A percentile compares a stretch with the other conserved stretches of the same genome.
phyloP scores from a whole-genome alignment of 2,888 invertebrate species.

The Desoria tigrina region DNA sequence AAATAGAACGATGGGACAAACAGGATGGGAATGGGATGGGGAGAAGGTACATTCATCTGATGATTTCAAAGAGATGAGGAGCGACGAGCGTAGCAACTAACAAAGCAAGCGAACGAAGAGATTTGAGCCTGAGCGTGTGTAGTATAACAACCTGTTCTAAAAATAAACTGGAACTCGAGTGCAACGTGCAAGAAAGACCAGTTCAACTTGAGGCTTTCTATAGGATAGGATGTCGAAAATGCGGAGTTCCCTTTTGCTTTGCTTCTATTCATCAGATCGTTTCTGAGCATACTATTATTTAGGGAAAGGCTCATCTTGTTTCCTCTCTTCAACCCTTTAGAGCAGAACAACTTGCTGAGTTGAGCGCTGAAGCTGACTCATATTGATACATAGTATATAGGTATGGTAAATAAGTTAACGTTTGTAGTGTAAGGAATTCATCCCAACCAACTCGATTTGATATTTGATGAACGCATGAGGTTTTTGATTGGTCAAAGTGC shows the following conservation, averaged over 20 bases:
- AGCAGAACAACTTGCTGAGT: too few species aligned
- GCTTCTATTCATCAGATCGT: not conserved
- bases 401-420: too few species aligned
- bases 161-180: constrained; percentile 41
- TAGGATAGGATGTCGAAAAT: not conserved
- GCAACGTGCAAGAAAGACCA: constrained; percentile 21
- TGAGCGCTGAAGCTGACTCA: too few species aligned
- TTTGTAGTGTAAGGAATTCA: too few species aligned
- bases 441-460: too few species aligned
- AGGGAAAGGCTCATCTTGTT: not conserved
- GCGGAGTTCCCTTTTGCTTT: not conserved
- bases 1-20: constrained; percentile 1
- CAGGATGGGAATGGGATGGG: not conserved
- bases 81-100: constrained; percentile 5
- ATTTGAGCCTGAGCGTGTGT: constrained; percentile 15
- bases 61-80: constrained; percentile 5
- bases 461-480: too few species aligned
- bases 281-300: not conserved
- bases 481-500: constrained; percentile 11
- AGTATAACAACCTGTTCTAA: constrained; percentile 42
- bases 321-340: too few species aligned
- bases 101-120: not conserved
- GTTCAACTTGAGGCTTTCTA: constrained; percentile 10
- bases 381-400: too few species aligned
- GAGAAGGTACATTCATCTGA: constrained; percentile 4